Evolutionary conservation across 2,113 vertebrate species (phyloP), one percentile per base, ranked within the genome.

Genomic region (Empidonax alnorum): DNA sequence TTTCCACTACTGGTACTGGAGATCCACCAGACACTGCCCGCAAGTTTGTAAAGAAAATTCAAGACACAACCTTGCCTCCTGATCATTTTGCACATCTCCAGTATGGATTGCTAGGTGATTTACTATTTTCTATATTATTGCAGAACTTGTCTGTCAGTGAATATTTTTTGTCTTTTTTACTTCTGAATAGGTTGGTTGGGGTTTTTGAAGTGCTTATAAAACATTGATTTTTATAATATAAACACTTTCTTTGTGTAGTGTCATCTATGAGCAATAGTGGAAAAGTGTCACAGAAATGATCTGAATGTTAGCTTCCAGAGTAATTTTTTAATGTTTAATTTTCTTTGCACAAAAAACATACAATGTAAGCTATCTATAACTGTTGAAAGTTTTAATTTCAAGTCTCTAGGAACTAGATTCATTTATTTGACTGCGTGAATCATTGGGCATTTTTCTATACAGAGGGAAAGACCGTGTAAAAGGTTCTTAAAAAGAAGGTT

Each of bases 1-100:
- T 99, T 85, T 99, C 99, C 33, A 99, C 99, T 17, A 99, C 99
- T 3, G 99, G 99, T 69, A 98, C 98, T 6, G 99, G 99, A 83
- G 99, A 99, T 9, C 98, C 99, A 7, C 99, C 99, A 5, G 99
- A 99, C 93, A 98, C 98, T 16, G 98, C 99, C 4, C 90, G 98
- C 69, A 97, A 98, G 69, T 99, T 99, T 96, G 97, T 99, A 28
- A 99, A 98, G 89, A 61, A 92, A 75, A 99, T 99, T 92, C 98
- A 98, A 84, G 98, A 98, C 90, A 98, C 95, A 80, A 97, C 95
- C 9, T 97, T 99, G 67, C 95, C 98, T 5, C 47, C 78, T 44
- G 97, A 99, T 76, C 97, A 98, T 95, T 98, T 98, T 1, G 96
- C 98, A 83, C 98, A 99, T 96, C 98, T 99, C 86, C 94, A 92